Evolutionary conservation across 2,888 invertebrate species (phyloP), one percentile per base, ranked within the genome.

Genomic region (Callyntrura sp.): DNA sequence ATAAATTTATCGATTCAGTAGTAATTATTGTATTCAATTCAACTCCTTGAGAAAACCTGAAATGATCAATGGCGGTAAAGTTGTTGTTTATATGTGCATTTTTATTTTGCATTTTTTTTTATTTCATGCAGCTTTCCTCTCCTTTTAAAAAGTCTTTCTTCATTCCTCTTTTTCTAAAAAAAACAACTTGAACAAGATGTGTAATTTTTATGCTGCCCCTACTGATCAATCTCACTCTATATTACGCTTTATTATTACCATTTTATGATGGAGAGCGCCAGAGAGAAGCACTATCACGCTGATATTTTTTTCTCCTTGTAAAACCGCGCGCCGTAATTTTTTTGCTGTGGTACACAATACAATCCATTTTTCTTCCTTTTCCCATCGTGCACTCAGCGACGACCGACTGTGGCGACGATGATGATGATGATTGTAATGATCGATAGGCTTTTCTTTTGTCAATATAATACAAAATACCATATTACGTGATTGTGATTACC

Each of bases 121-220:
- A 14, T 70, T 70, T 70, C 9, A 8, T 28, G 14, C 35, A 35
- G 35, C 35, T 35, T 35, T 35, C 35, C 35, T 35, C 35, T 35
- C 35, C 35, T 35, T 6, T 65, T 65, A 73, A n/a, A 73, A 73
- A 48, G 45, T 45, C 73, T 23, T 48, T 73, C 73, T 23, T 48
- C 35, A 35, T 35, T 35, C 35, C 35, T 35, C 35, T 4, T 35
- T 35, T 6, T 35, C 20, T 43, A 17, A 70, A 65, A 65, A 20
- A 11, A 73, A 73, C 45, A 73, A 73, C 73, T 73, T 45, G 73
- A 73, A 73, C 48, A 73, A 73, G 73, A 73, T 48, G 73, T 65
- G 14, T 62, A 73, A 8, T 43, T 70, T 43, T 17, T 43, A 57
- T 57, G 11, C 45, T 11, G 6, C 43, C n/a, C 35, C 17, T 23